Percentiles rank a stretch among this genome's conserved stretches.
These are phyloP conservation scores for Lacanobia wlatinum DNA, from an alignment of 2,888 invertebrate species.

Conservation along the genomic window DNA sequence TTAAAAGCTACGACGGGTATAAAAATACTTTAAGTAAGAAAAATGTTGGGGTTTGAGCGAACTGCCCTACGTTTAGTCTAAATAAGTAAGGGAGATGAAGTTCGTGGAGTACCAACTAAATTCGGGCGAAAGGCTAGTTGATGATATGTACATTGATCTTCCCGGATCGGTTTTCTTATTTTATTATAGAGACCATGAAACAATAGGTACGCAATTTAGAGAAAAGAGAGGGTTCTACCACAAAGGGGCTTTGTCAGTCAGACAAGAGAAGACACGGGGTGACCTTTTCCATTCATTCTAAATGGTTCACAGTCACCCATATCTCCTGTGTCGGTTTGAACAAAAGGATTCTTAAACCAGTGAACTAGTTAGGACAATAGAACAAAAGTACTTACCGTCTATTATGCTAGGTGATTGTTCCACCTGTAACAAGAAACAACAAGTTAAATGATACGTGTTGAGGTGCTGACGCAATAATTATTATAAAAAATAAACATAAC, in stretches of 20 bases:
- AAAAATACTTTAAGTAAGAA: no score
- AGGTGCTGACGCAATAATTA: slow-evolving; percentile 1
- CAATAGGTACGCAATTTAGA: no score
- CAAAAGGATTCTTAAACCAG: slow-evolving; percentile 22
- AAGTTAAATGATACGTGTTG: slow-evolving; percentile 21
- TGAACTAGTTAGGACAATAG: slow-evolving; percentile 26
- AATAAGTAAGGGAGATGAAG: no score
- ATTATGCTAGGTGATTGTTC: slow-evolving; percentile 35
- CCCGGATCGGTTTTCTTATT: neutral
- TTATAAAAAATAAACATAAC: slow-evolving; percentile 7
- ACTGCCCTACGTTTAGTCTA: no score
- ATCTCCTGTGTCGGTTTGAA: slow-evolving; percentile 7
- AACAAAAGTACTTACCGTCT: slow-evolving; percentile 52
- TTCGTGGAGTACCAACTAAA: no score
- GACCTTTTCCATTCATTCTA: slow-evolving; percentile 15
- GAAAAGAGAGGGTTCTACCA: neutral
- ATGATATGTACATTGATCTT: neutral
- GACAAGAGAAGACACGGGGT: neutral
- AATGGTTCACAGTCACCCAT: slow-evolving; percentile 14
- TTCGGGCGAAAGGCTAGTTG: no score
- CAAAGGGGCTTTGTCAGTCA: slow-evolving; percentile 5
- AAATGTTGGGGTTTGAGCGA: no score
- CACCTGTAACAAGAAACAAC: slow-evolving; percentile 54
- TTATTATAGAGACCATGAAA: neutral
- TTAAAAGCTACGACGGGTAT: no score